Percentiles rank a stretch among this genome's conserved stretches.
These are phyloP conservation scores for Fundulus diaphanus DNA, from an alignment of 2,797 vertebrate genomes.

Conservation along the genomic window DNA sequence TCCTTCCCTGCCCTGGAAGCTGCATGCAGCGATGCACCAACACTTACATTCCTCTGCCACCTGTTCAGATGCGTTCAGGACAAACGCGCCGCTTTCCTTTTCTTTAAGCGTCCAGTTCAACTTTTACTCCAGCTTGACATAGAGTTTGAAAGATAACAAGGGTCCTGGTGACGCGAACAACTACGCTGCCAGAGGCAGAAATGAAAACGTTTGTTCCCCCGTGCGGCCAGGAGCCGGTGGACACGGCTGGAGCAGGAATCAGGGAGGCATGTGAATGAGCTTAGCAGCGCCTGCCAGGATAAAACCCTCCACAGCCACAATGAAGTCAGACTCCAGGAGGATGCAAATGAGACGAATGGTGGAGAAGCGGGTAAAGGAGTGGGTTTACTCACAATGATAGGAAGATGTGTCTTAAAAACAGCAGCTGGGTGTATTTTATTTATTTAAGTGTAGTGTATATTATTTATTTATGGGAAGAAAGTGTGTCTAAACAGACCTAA, in stretches of 20 bases:
- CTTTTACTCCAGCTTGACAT: conserved; percentile 22
- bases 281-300: conserved; percentile 68
- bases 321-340: conserved; percentile 29
- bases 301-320: conserved; percentile 64
- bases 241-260: conserved; percentile 64
- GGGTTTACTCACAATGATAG: background rate
- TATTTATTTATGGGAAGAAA: background rate
- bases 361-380: conserved; percentile 21
- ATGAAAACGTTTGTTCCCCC: conserved; percentile 63
- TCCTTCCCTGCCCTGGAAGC: conserved; percentile 15
- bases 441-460: conserved; percentile 7
- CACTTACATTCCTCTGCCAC: conserved; percentile 41
- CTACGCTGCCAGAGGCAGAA: conserved; percentile 15
- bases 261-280: conserved; percentile 77
- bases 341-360: conserved; percentile 47
- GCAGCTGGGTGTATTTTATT: background rate
- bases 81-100: conserved; percentile 7
- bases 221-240: conserved; percentile 55
- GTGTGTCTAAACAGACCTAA: conserved; percentile 7
- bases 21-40: conserved; percentile 18
- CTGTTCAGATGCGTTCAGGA: conserved; percentile 36
- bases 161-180: conserved; percentile 24
- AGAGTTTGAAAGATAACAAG: conserved; percentile 39
- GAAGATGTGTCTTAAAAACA: background rate
- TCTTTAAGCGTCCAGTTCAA: conserved; percentile 12